Evolutionary conservation across 2,113 vertebrate genomes (phyloP).

Genomic region (Okapia johnstoni): DNA sequence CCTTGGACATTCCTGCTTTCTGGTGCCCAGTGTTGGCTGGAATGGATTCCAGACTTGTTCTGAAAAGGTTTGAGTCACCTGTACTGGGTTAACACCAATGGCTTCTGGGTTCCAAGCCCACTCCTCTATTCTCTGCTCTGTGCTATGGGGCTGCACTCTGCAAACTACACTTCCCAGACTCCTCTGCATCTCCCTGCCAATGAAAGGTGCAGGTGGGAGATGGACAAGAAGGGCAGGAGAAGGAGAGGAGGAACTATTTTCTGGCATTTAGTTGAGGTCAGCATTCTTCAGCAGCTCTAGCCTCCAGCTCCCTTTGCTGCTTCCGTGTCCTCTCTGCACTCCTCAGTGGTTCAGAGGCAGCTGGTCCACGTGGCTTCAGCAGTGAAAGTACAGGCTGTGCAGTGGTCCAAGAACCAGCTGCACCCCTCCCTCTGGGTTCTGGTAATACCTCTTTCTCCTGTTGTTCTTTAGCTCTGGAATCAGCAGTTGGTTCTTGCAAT

Average conservation of each 20-base stretch:
- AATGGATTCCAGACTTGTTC: background rate
- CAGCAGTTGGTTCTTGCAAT: background rate
- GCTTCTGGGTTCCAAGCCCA: background rate
- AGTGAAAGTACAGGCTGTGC: background rate
- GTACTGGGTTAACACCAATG: background rate
- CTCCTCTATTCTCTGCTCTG: background rate
- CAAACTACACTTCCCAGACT: background rate
- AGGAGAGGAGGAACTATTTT: background rate
- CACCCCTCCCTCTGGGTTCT: background rate
- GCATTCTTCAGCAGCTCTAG: background rate
- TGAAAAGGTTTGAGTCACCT: background rate
- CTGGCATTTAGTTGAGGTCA: background rate
- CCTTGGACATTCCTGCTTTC: background rate
- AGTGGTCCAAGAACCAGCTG: background rate
- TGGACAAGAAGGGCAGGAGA: background rate
- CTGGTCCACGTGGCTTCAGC: background rate
- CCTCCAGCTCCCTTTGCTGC: background rate
- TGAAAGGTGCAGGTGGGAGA: background rate
- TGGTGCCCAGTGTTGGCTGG: background rate
- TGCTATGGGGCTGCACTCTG: background rate
- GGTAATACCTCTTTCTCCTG: background rate
- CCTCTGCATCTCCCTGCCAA: background rate
- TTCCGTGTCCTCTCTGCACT: accelerated
- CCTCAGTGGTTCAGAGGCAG: background rate
- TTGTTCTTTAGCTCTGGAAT: background rate